A percentile compares a stretch with the other conserved stretches of the same genome.
These are phyloP conservation scores for Strigops habroptila DNA, from an alignment of 2,113 vertebrate genomes.

Conservation along the genomic window DNA sequence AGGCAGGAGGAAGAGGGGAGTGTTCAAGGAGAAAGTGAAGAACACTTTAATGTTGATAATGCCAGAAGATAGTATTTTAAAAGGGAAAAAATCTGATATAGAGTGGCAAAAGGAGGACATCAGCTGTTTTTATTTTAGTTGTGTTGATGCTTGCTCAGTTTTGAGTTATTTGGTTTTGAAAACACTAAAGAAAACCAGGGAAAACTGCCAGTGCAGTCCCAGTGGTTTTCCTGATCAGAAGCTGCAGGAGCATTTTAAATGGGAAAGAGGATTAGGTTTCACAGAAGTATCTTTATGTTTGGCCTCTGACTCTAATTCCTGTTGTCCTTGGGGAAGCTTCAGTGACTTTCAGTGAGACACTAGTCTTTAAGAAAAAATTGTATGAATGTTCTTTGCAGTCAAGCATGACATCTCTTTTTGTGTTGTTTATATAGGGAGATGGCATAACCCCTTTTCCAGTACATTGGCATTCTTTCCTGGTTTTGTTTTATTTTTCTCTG, in stretches of 20 bases:
- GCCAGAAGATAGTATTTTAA: not conserved
- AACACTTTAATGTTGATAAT: not conserved
- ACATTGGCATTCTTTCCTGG: not conserved
- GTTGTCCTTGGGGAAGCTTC: conserved; percentile 35
- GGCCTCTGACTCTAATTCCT: conserved; percentile 38
- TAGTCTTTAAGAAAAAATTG: not conserved
- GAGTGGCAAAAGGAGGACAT: not conserved
- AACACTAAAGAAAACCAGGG: not conserved
- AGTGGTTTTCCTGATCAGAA: not conserved
- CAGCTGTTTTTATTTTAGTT: not conserved
- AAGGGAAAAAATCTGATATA: not conserved
- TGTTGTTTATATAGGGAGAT: not conserved
- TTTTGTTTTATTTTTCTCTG: not conserved
- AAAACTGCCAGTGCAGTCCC: not conserved
- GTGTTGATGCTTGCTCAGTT: not conserved
- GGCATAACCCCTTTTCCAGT: not conserved
- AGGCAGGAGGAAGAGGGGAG: not conserved
- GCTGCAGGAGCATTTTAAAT: conserved; percentile 29
- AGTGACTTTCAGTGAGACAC: conserved; percentile 23
- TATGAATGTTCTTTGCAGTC: conserved; percentile 2
- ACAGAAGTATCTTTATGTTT: conserved; percentile 22
- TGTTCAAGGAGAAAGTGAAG: not conserved
- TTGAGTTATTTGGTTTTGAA: conserved; percentile 1
- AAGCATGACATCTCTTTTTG: not conserved
- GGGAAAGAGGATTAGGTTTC: conserved; percentile 44